Base-by-base conservation (phyloP, 2,888 invertebrate genomes). In the Lasioglossum morio region DNA sequence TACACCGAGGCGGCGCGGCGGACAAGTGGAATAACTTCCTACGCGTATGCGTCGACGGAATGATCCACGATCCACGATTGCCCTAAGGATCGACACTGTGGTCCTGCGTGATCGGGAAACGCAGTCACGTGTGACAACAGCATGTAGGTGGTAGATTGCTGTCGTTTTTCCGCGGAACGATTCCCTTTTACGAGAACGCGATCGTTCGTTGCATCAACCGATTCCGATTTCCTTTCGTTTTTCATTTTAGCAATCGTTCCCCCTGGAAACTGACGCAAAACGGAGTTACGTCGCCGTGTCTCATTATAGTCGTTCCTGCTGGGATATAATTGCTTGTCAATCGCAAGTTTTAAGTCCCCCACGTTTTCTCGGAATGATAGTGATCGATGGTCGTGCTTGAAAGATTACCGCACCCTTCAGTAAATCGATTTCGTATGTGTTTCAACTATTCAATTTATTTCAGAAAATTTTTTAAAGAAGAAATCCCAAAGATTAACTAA, bases 1-100 rank as follows among this genome's bases (percentile, higher is more conserved):
- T 4, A 57, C n/a, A n/a, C 57, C 66, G 23, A 1, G 3, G 66
- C 34, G 30, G 14, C 34, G 16, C 23, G 23, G 34, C 34, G 66
- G 69, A 86, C 89, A 89, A 85, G 87, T 87, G 85, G 83, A 87
- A 84, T 85, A 85, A 88, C 88, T 81, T 89, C 89, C 89, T 88
- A 87, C 88, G 89, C 86, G 76, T 40, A n/a, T 12, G 66, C 66
- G 63, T 37, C 60, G 72, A 43, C 40, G 48, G 27, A 82, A 77
- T 60, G 72, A 88, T 83, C 66, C 57, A 30, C 63, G 81, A 84
- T 86, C 66, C 66, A 23, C 53, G 81, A 86, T 86, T 46, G 76
- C 87, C 86, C 77, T 86, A 69, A 74, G 82, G 86, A 87, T 77
- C 40, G 12, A 23, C 12, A 23, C 12, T 2, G 81, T 73, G 77